Percentiles rank a stretch among this genome's conserved stretches.
Evolutionary conservation across 2,888 invertebrate genomes (phyloP).

Genomic region (Acrobasis suavella): DNA sequence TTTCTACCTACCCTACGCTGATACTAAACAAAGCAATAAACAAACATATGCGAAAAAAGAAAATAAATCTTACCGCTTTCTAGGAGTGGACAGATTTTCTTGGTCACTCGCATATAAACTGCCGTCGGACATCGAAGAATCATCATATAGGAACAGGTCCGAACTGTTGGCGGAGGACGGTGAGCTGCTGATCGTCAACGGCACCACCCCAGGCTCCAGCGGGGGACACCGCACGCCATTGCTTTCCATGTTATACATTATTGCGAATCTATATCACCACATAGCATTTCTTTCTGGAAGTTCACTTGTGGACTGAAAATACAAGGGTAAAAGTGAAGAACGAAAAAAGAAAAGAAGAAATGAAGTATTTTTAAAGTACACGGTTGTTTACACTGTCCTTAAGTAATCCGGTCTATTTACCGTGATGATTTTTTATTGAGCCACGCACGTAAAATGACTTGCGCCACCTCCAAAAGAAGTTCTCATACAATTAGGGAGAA

Average conservation of each 20-base stretch:
- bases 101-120: slow-evolving; percentile 91
- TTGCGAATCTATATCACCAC: slow-evolving; percentile 6
- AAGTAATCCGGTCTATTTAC: no score
- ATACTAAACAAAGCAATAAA: no score
- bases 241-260: slow-evolving; percentile 55
- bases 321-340: not conserved
- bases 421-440: no score
- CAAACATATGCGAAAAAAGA: no score
- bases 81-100: slow-evolving; percentile 86
- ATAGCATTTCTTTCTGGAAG: not conserved
- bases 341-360: not conserved
- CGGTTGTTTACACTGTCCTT: no score
- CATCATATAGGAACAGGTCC: slow-evolving; percentile 87
- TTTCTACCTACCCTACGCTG: no score
- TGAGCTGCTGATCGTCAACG: slow-evolving; percentile 48
- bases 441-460: no score
- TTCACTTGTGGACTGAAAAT: not conserved
- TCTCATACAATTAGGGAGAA: no score
- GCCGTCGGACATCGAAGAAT: slow-evolving; percentile 83
- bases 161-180: slow-evolving; percentile 82
- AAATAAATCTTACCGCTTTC: slow-evolving; percentile 83
- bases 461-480: no score
- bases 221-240: slow-evolving; percentile 45
- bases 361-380: no score
- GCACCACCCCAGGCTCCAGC: slow-evolving; percentile 43